Conservation (phyloP, 2,797 vertebrate genomes). For the Acrossocheilus wenchowensis region DNA sequence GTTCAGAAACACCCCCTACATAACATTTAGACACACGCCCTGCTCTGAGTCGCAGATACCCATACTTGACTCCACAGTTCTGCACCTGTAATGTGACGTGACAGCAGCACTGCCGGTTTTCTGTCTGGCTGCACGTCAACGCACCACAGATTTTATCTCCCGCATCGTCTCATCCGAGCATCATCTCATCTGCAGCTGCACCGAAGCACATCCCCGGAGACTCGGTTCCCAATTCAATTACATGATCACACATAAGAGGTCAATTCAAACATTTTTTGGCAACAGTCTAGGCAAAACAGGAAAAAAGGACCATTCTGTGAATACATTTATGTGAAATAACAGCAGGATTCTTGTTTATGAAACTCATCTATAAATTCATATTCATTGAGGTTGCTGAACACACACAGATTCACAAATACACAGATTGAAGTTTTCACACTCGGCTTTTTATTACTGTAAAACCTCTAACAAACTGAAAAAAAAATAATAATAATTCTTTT, state of each 20-base stretch:
- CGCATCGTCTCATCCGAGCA: constrained; percentile 4
- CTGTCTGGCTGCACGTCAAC: constrained; percentile 24
- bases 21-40: neutral
- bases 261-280: neutral
- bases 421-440: neutral
- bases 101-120: constrained; percentile 30
- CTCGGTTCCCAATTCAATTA: constrained; percentile 37
- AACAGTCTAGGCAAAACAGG: neutral
- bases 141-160: constrained; percentile 22
- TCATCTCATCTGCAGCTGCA: constrained; percentile 41
- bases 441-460: constrained; percentile 41
- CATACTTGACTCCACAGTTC: constrained; percentile 11
- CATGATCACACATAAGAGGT: constrained; percentile 15
- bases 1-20: neutral
- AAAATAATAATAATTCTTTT: neutral
- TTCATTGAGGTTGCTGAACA: neutral
- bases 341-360: constrained; percentile 12
- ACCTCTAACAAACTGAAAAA: neutral
- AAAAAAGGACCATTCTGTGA: neutral
- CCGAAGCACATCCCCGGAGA: constrained; percentile 27
- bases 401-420: constrained; percentile 4
- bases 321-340: neutral
- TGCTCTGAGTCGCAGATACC: neutral
- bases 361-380: neutral
- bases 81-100: constrained; percentile 34